Evolutionary conservation across 2,888 invertebrate species (phyloP).

Genomic region (Syrista parreyssii): DNA sequence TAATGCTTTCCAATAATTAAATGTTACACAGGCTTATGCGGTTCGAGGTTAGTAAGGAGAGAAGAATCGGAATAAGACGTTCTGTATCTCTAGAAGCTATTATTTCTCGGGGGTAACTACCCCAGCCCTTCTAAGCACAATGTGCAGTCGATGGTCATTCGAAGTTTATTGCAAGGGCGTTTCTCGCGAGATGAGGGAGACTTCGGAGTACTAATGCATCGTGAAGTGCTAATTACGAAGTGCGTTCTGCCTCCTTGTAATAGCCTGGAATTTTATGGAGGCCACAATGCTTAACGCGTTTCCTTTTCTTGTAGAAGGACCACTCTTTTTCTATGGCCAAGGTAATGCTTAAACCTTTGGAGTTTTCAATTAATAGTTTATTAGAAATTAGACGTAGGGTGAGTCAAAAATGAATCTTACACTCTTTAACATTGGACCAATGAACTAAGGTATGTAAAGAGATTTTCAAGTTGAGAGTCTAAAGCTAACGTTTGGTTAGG

Average conservation of each 20-base stretch:
- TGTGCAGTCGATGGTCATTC: constrained; percentile 50
- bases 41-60: background rate
- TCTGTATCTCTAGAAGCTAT: background rate
- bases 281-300: constrained; percentile 23
- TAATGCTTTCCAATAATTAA: background rate
- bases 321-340: background rate
- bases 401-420: background rate
- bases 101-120: background rate
- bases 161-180: constrained; percentile 59
- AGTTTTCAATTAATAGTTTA: background rate
- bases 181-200: constrained; percentile 37
- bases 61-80: background rate
- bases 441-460: background rate
- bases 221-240: constrained; percentile 62
- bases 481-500: background rate
- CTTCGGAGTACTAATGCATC: constrained; percentile 56
- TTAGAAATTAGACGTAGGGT: background rate
- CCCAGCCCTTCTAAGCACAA: background rate
- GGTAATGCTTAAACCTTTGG: background rate
- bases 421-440: background rate
- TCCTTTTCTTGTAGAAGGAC: constrained; percentile 15
- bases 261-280: constrained; percentile 56
- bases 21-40: background rate
- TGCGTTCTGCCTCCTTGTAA: constrained; percentile 53
- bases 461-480: background rate